Evolutionary conservation across 2,113 vertebrate genomes (phyloP).

Genomic region (Megaleporinus macrocephalus): DNA sequence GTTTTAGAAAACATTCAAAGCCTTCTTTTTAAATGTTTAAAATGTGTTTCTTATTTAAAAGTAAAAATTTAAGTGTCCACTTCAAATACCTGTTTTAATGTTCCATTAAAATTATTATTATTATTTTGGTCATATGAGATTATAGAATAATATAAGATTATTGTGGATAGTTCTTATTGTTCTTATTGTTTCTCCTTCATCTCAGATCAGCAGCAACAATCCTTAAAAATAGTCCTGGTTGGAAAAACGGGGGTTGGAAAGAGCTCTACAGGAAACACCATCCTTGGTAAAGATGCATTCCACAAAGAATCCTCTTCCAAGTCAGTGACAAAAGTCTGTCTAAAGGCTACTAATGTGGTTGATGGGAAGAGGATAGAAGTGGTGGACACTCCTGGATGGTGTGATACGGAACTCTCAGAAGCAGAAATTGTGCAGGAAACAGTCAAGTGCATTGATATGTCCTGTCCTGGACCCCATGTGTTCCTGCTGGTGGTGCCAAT

Average conservation of each 20-base stretch:
- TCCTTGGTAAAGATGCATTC: background rate
- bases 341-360: background rate
- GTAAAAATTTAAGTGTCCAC: too few relatives aligned
- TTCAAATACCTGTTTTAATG: too few relatives aligned
- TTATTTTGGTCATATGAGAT: too few relatives aligned
- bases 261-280: background rate
- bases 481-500: background rate
- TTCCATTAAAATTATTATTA: too few relatives aligned
- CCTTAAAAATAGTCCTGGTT: background rate
- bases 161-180: too few relatives aligned
- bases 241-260: slow-evolving; percentile 7
- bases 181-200: too few relatives aligned
- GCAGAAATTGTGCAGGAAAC: background rate
- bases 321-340: background rate
- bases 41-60: too few relatives aligned
- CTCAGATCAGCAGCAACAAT: background rate
- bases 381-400: slow-evolving; percentile 44
- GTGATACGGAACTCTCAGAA: slow-evolving; percentile 28
- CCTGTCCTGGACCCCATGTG: slow-evolving; percentile 16
- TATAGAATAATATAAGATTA: too few relatives aligned
- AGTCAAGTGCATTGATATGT: slow-evolving; percentile 12
- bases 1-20: too few relatives aligned
- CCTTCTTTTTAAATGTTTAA: too few relatives aligned
- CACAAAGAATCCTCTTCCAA: background rate
- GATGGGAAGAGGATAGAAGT: background rate